phyloP scores from a whole-genome alignment of 2,113 vertebrate genomes.

The Carlito syrichta region DNA sequence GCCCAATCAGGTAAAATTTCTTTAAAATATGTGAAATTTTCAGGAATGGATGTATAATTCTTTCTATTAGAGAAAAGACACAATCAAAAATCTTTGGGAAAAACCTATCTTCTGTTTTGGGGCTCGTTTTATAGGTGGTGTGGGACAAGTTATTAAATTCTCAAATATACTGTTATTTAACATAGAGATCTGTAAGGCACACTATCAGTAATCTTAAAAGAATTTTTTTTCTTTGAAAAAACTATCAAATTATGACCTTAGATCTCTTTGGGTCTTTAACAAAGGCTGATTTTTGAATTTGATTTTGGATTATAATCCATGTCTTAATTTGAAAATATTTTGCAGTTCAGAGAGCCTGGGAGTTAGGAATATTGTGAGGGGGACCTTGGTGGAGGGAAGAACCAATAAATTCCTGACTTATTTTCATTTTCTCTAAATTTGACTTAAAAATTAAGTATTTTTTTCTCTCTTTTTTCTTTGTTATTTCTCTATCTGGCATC shows the following conservation, averaged over 20 bases:
- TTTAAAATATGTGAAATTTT: not conserved
- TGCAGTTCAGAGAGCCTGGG: not conserved
- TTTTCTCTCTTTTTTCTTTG: not conserved
- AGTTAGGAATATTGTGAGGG: not conserved
- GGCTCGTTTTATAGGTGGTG: not conserved
- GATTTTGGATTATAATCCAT: not conserved
- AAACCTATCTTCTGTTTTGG: not conserved
- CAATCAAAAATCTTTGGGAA: not conserved
- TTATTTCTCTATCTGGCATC: not conserved
- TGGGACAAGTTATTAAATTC: not conserved
- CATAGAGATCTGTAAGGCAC: not conserved
- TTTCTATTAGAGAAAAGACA: not conserved
- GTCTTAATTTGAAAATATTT: not conserved
- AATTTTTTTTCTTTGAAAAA: not conserved
- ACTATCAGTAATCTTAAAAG: not conserved
- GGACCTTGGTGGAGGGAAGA: fast-evolving
- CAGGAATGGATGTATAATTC: not conserved
- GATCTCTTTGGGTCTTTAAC: not conserved
- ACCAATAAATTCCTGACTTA: not conserved
- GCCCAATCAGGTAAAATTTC: not conserved
- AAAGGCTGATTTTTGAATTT: not conserved
- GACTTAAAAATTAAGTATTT: not conserved
- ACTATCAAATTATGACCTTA: not conserved
- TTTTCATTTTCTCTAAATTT: not conserved
- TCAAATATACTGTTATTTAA: not conserved